Conservation (phyloP, 2,113 vertebrate genomes). For the Antechinus flavipes region DNA sequence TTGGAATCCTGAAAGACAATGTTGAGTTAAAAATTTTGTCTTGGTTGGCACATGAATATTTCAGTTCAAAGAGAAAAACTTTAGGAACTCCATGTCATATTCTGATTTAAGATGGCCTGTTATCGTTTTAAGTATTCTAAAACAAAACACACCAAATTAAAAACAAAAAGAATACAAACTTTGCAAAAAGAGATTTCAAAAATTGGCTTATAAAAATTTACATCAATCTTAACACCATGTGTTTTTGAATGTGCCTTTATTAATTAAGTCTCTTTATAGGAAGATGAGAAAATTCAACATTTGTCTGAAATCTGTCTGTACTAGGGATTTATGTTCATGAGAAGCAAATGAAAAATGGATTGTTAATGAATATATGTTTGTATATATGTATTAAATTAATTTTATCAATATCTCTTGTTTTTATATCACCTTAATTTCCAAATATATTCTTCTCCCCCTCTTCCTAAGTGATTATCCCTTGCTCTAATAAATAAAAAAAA, state of each 20-base stretch:
- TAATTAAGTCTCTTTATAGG: not conserved
- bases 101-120: not conserved
- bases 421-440: not conserved
- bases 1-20: too few relatives aligned
- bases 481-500: not conserved
- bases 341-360: not conserved
- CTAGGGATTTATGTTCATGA: not conserved
- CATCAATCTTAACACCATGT: not conserved
- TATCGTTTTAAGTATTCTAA: not conserved
- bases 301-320: not conserved
- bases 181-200: slow-evolving; percentile 31
- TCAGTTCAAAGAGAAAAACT: not conserved
- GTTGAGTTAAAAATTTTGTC: not conserved
- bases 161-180: not conserved
- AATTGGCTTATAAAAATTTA: slow-evolving; percentile 1
- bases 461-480: not conserved
- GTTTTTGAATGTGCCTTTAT: not conserved
- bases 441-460: not conserved
- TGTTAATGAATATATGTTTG: not conserved
- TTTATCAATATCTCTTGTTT: too few relatives aligned
- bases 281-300: not conserved
- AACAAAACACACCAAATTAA: not conserved
- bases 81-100: not conserved
- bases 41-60: not conserved
- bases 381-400: too few relatives aligned